A percentile compares a stretch with the other conserved stretches of the same genome.
Conservation (phyloP, 2,797 vertebrate species). For the Spinibarbus caldwelli region DNA sequence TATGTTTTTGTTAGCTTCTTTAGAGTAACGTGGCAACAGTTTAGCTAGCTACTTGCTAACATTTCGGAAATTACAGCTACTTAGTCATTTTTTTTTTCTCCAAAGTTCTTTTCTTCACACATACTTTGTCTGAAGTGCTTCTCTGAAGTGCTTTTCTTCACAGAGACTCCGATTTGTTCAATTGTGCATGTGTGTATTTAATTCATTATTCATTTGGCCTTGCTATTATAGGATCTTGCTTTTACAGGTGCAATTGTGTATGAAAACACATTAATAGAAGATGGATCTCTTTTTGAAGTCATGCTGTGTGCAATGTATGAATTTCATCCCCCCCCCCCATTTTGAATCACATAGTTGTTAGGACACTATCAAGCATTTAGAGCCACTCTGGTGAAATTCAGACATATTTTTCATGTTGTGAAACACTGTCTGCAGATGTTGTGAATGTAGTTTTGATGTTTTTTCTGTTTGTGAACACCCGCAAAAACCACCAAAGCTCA, state of each 20-base stretch:
- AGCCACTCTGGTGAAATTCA: no score
- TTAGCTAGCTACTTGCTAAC: neutral
- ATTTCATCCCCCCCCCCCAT: neutral
- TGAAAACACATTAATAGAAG: slow-evolving; percentile 22
- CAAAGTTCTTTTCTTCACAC: neutral
- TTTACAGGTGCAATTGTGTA: slow-evolving; percentile 31
- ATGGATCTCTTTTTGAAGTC: slow-evolving; percentile 5
- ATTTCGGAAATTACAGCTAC: neutral
- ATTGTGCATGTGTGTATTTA: slow-evolving; percentile 9
- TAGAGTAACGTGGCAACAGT: neutral
- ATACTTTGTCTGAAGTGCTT: neutral
- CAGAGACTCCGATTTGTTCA: neutral
- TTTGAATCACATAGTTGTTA: slow-evolving; percentile 5
- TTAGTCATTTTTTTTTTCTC: neutral
- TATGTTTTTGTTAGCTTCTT: neutral
- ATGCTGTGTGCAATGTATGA: slow-evolving; percentile 4
- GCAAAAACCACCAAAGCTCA: neutral
- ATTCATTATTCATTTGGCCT: slow-evolving; percentile 2
- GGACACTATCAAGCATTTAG: neutral
- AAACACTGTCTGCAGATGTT: neutral
- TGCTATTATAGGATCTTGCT: slow-evolving; percentile 4
- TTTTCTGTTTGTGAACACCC: neutral
- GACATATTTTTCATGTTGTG: no score
- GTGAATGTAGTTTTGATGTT: slow-evolving; percentile 1
- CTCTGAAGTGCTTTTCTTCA: no score